Evolutionary conservation across 2,888 invertebrate species (phyloP).

Genomic region (Lycophotia porphyrea): DNA sequence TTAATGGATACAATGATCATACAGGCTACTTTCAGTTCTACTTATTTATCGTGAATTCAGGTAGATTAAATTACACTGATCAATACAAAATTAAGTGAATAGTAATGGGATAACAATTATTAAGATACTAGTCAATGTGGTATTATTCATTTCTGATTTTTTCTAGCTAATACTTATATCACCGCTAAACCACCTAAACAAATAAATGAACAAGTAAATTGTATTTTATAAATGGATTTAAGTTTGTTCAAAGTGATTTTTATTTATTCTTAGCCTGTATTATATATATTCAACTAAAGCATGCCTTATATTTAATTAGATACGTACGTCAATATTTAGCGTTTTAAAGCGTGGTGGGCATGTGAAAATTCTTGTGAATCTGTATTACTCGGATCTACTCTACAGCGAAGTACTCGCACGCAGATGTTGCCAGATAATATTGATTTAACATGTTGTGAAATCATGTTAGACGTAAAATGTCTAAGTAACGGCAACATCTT

Average conservation of each 20-base stretch:
- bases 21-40: neutral
- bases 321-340: constrained; percentile 68
- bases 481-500: constrained; percentile 74
- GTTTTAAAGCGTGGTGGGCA: constrained; percentile 76
- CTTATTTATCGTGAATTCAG: neutral
- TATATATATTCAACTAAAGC: constrained; percentile 34
- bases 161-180: neutral
- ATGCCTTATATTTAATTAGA: constrained; percentile 60
- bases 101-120: no score
- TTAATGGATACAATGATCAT: neutral
- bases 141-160: neutral
- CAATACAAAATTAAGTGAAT: neutral
- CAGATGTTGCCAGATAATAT: constrained; percentile 85
- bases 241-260: neutral
- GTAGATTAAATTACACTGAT: neutral
- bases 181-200: constrained; percentile 46
- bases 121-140: neutral
- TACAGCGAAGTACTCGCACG: constrained; percentile 76
- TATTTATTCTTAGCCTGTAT: constrained; percentile 8
- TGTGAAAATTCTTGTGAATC: constrained; percentile 71
- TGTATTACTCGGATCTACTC: constrained; percentile 71
- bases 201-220: constrained; percentile 3
- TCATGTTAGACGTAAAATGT: constrained; percentile 1
- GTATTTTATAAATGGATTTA: neutral
- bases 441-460: constrained; percentile 23